These are phyloP conservation scores for Dendrocincla tyrannina DNA, from an alignment of 2,797 vertebrate genomes.

Conservation along the genomic window DNA sequence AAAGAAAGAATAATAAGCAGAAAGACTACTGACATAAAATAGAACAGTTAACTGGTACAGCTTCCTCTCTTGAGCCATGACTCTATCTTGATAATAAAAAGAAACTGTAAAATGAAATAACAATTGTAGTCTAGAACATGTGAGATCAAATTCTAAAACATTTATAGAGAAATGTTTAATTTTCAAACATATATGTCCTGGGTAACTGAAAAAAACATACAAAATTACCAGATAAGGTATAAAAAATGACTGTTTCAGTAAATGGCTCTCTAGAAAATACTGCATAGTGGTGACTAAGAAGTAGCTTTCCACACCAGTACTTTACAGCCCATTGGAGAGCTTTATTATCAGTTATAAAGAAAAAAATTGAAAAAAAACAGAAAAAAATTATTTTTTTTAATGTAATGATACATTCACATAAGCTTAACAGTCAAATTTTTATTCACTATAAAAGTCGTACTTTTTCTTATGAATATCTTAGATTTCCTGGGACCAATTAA, in stretches of 20 bases:
- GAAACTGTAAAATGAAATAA: background rate
- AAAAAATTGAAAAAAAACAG: background rate
- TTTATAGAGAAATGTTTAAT: background rate
- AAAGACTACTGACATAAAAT: background rate
- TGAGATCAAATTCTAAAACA: background rate
- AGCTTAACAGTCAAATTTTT: constrained; percentile 20
- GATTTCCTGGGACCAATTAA: constrained; percentile 31
- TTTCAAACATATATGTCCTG: background rate
- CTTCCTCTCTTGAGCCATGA: background rate
- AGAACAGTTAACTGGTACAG: background rate
- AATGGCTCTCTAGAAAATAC: constrained; percentile 9
- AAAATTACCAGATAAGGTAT: constrained; percentile 1
- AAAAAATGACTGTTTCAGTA: background rate
- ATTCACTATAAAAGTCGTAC: constrained; percentile 21
- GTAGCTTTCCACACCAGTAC: background rate
- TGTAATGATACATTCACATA: constrained; percentile 24
- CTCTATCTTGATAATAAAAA: background rate
- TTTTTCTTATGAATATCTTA: constrained; percentile 32
- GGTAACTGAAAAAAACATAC: background rate
- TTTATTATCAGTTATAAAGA: constrained; percentile 35
- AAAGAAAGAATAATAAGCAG: background rate
- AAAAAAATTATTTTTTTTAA: background rate
- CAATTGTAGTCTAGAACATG: background rate
- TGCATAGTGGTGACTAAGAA: background rate
- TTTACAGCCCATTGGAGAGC: constrained; percentile 51